A percentile compares a stretch with the other conserved stretches of the same genome.
Evolutionary conservation across 92 coral and sea anemone species (phyloP).

Genomic region (Scolanthus callimorphus): DNA sequence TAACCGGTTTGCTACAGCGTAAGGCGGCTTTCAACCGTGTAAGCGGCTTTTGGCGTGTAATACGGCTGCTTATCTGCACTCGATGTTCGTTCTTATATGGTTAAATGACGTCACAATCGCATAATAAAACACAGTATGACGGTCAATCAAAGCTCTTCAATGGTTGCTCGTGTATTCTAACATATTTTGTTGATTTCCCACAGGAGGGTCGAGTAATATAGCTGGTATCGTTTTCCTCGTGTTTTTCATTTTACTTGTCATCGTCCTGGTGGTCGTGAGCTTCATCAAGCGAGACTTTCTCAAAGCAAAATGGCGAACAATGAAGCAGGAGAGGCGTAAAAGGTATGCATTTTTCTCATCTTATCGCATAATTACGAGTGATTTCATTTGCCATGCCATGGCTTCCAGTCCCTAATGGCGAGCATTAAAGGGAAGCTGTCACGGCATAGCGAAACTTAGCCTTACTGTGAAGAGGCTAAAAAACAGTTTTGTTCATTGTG

Average conservation of each 20-base stretch:
- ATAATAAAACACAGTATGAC: too few relatives aligned
- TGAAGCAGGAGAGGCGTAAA: conserved; percentile 8
- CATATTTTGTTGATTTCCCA: background rate
- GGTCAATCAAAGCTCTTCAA: background rate
- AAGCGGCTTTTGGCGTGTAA: too few relatives aligned
- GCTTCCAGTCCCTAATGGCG: too few relatives aligned
- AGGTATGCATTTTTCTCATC: background rate
- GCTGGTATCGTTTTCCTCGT: conserved; percentile 59
- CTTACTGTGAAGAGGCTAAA: too few relatives aligned
- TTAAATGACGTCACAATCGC: too few relatives aligned
- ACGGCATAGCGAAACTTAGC: too few relatives aligned
- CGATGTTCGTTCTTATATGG: too few relatives aligned
- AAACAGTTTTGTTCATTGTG: background rate
- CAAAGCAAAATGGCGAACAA: conserved; percentile 54
- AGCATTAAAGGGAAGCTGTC: too few relatives aligned
- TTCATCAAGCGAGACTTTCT: conserved; percentile 42
- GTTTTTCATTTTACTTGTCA: conserved; percentile 22
- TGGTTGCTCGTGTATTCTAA: background rate
- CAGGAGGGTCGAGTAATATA: background rate
- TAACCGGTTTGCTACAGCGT: too few relatives aligned
- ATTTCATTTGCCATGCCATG: too few relatives aligned
- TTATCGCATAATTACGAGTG: background rate
- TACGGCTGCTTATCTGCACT: too few relatives aligned
- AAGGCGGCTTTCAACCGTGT: too few relatives aligned
- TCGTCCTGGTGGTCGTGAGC: conserved; percentile 38